Percentiles rank a stretch among this genome's conserved stretches.
These are phyloP conservation scores for Sinhomidia bicolor DNA, from an alignment of 2,888 invertebrate species.

Conservation along the genomic window DNA sequence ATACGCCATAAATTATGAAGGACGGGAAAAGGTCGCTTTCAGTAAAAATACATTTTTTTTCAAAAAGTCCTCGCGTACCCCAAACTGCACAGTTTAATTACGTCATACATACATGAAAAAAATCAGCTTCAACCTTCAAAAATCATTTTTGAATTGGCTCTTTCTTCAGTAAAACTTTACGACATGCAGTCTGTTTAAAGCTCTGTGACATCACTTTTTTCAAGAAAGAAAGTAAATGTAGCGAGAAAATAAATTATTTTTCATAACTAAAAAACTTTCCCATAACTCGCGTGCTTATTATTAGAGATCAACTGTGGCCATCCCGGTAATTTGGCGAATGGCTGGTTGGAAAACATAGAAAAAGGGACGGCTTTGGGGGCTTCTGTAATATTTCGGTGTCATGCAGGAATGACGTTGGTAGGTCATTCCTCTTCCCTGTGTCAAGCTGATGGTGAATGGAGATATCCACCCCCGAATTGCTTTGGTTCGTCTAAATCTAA, in stretches of 20 bases:
- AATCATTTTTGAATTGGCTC: neutral
- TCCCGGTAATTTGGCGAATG: conserved; percentile 96
- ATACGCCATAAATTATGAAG: conserved; percentile 25
- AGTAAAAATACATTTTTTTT: neutral
- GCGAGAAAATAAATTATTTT: too few species aligned
- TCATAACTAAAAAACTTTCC: too few species aligned
- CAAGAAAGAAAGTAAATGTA: too few species aligned
- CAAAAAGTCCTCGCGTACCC: too few species aligned
- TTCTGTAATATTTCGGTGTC: conserved; percentile 95
- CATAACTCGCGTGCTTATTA: neutral
- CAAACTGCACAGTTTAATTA: too few species aligned
- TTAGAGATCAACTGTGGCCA: conserved; percentile 98
- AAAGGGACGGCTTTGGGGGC: conserved; percentile 93
- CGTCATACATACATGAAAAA: too few species aligned
- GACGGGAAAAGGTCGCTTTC: conserved; percentile 75
- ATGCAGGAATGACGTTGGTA: conserved; percentile 94
- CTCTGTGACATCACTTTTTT: too few species aligned
- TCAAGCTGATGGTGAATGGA: conserved; percentile 96
- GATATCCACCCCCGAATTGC: conserved; percentile 95
- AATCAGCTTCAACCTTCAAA: too few species aligned
- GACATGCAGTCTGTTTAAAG: neutral
- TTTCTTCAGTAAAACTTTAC: too few species aligned
- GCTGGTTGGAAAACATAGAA: conserved; percentile 96
- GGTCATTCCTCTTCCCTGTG: conserved; percentile 96
- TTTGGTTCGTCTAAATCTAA: conserved; percentile 86